Evolutionary conservation across 2,797 vertebrate species (phyloP).

Genomic region (Threskiornis aethiopicus): DNA sequence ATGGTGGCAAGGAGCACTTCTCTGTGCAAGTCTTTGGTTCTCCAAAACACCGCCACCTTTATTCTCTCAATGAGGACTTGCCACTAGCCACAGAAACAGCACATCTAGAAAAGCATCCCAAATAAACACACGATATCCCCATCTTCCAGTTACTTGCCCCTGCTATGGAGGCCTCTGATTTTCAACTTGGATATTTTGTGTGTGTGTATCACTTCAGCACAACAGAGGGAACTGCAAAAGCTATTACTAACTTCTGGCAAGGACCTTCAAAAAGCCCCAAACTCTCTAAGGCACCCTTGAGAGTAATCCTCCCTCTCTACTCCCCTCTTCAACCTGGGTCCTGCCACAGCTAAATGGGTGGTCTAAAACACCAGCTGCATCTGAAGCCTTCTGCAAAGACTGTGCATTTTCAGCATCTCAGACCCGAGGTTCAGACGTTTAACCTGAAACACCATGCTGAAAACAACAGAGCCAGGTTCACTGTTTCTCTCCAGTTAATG

Average conservation of each 20-base stretch:
- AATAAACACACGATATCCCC: not conserved
- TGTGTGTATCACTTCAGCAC: not conserved
- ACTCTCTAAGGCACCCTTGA: not conserved
- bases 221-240: not conserved
- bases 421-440: not conserved
- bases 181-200: not conserved
- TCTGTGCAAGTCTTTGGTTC: not conserved
- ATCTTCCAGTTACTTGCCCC: not conserved
- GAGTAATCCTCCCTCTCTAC: not conserved
- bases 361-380: not conserved
- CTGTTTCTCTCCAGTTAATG: not conserved
- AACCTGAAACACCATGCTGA: not conserved
- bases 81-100: not conserved
- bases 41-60: not conserved
- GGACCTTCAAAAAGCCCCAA: not conserved
- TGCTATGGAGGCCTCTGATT: not conserved
- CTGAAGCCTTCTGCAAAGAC: not conserved
- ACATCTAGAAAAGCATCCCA: not conserved
- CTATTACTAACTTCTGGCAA: not conserved
- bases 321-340: not conserved
- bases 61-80: not conserved
- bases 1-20: not conserved
- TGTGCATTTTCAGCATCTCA: not conserved
- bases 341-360: not conserved
- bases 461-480: not conserved